These are phyloP conservation scores for Lepidostoma basale DNA, from an alignment of 1,140 invertebrate genomes.

Conservation along the genomic window DNA sequence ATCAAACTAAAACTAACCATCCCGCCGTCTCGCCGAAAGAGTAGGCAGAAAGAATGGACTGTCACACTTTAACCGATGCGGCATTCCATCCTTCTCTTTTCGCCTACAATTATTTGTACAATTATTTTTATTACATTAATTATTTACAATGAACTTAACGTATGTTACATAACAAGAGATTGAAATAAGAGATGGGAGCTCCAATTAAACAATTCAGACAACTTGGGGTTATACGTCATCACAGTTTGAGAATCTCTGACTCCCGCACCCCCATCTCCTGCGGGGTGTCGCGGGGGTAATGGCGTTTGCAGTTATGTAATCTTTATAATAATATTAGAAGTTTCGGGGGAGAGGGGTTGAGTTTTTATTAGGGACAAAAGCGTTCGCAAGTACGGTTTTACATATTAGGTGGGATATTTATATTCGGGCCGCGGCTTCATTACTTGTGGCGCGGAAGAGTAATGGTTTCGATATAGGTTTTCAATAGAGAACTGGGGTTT, in stretches of 20 bases:
- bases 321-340: slow-evolving; percentile 47
- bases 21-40: too few relatives aligned
- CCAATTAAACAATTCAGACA: not conserved
- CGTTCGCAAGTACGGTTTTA: slow-evolving; percentile 26
- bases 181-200: too few relatives aligned
- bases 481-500: too few relatives aligned
- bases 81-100: too few relatives aligned
- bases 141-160: too few relatives aligned
- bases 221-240: too few relatives aligned
- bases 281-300: slow-evolving; percentile 28
- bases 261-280: not conserved
- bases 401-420: slow-evolving; percentile 23
- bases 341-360: slow-evolving; percentile 19
- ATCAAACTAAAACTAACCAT: too few relatives aligned
- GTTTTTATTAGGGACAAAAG: slow-evolving; percentile 31
- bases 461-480: not conserved
- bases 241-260: not conserved
- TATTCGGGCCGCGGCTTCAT: slow-evolving; percentile 20
- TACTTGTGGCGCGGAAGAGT: slow-evolving; percentile 9
- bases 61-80: too few relatives aligned
- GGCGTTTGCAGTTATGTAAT: slow-evolving; percentile 47
- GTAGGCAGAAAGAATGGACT: too few relatives aligned
- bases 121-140: too few relatives aligned
- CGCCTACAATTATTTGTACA: too few relatives aligned
- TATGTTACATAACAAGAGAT: too few relatives aligned